Evolutionary conservation across 2,113 vertebrate species (phyloP).

Genomic region (Myotis yumanensis): DNA sequence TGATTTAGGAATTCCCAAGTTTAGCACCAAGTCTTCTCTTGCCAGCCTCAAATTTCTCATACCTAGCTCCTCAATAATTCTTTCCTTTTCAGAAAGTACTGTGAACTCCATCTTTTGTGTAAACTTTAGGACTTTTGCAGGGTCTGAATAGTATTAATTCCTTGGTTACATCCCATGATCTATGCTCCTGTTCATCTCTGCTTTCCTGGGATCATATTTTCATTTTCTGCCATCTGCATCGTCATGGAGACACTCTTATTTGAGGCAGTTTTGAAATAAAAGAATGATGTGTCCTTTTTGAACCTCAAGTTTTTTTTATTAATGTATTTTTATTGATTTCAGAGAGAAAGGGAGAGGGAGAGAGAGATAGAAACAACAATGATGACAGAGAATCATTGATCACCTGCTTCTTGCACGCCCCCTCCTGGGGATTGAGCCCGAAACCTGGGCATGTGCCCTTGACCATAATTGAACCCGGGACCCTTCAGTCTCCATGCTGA

Average conservation of each 20-base stretch:
- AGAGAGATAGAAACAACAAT: too few species aligned
- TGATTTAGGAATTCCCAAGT: neutral
- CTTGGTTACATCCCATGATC: neutral
- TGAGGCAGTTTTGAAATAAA: conserved; percentile 3
- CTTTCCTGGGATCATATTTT: neutral
- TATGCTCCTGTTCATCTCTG: neutral
- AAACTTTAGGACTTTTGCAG: neutral
- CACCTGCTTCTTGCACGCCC: too few species aligned
- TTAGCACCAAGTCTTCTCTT: neutral
- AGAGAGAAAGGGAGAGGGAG: too few species aligned
- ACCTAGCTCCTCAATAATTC: neutral
- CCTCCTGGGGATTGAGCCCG: too few species aligned
- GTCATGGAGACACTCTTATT: neutral
- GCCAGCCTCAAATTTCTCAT: neutral
- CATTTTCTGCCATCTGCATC: neutral
- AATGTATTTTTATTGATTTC: too few species aligned
- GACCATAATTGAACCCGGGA: too few species aligned
- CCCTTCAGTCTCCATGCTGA: too few species aligned
- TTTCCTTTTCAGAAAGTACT: neutral
- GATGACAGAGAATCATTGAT: too few species aligned
- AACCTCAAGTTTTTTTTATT: neutral
- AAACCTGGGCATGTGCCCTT: too few species aligned
- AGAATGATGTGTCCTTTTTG: neutral
- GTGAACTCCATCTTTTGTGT: neutral
- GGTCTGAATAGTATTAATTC: neutral